A percentile compares a stretch with the other conserved stretches of the same genome.
Conservation (phyloP, 2,797 vertebrate genomes). For the Limnodromus scolopaceus region DNA sequence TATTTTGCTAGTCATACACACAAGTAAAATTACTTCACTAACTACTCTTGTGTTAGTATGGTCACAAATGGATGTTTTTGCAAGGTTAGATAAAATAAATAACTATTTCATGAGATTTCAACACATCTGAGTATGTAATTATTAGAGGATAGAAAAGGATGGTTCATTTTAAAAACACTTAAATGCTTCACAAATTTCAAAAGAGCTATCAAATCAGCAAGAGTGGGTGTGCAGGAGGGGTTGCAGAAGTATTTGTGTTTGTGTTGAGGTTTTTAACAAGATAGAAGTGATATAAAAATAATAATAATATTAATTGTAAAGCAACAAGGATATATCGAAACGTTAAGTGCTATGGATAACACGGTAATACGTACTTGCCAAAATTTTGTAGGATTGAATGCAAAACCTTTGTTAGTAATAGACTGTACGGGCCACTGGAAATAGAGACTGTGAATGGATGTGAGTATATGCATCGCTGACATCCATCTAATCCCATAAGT, state of each 20-base stretch:
- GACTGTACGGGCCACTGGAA: background rate
- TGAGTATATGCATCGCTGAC: background rate
- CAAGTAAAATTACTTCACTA: background rate
- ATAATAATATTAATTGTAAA: background rate
- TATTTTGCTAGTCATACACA: background rate
- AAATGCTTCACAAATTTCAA: background rate
- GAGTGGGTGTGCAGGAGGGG: background rate
- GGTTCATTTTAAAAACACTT: background rate
- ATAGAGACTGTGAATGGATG: background rate
- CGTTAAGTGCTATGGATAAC: background rate
- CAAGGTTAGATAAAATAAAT: background rate
- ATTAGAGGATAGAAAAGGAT: background rate
- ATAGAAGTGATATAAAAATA: background rate
- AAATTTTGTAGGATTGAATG: background rate
- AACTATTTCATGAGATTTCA: background rate
- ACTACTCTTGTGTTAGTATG: background rate
- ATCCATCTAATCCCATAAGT: background rate
- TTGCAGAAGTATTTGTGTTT: background rate
- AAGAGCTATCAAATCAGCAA: background rate
- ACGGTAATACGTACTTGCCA: background rate
- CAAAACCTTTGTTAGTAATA: background rate
- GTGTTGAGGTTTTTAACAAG: background rate
- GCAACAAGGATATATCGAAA: background rate
- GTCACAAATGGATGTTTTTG: background rate
- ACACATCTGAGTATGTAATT: background rate